Conservation (phyloP, 1,140 invertebrate genomes). For the Zaprionus davidi region DNA sequence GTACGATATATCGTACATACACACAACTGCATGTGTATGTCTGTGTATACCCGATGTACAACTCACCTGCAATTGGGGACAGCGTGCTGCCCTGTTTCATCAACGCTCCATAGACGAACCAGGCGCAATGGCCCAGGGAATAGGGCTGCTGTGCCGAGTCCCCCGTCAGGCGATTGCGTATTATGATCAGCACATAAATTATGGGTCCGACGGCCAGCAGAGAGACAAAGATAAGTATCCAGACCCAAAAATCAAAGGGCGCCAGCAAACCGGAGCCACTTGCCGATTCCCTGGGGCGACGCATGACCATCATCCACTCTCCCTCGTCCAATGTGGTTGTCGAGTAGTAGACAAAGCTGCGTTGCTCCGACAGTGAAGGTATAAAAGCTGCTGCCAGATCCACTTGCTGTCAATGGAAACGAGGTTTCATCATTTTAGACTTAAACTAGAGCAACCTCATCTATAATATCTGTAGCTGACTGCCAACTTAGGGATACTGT, state of each 20-base stretch:
- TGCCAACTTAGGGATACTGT: too few species aligned
- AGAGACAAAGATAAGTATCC: slow-evolving; percentile 90
- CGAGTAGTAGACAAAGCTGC: slow-evolving; percentile 87
- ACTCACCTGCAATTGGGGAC: slow-evolving; percentile 90
- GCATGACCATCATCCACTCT: slow-evolving; percentile 91
- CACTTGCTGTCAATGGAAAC: slow-evolving; percentile 86
- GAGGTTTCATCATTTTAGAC: not conserved
- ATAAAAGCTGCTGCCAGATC: slow-evolving; percentile 92
- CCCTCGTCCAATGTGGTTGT: slow-evolving; percentile 88
- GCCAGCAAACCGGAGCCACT: slow-evolving; percentile 92
- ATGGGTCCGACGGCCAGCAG: slow-evolving; percentile 90
- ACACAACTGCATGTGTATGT: not conserved
- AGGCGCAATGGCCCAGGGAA: slow-evolving; percentile 89
- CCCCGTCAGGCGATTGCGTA: slow-evolving; percentile 86
- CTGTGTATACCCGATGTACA: not conserved
- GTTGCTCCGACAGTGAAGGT: slow-evolving; percentile 87
- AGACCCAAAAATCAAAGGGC: slow-evolving; percentile 91
- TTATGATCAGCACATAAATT: slow-evolving; percentile 89
- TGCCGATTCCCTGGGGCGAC: slow-evolving; percentile 90
- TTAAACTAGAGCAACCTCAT: not conserved
- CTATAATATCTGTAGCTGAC: not conserved
- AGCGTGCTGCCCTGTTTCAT: slow-evolving; percentile 93
- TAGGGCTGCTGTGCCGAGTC: slow-evolving; percentile 86
- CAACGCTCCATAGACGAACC: slow-evolving; percentile 95
- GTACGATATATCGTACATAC: slow-evolving; percentile 1